Conservation (phyloP, 2,113 vertebrate genomes). For the Solenodon paradoxus region DNA sequence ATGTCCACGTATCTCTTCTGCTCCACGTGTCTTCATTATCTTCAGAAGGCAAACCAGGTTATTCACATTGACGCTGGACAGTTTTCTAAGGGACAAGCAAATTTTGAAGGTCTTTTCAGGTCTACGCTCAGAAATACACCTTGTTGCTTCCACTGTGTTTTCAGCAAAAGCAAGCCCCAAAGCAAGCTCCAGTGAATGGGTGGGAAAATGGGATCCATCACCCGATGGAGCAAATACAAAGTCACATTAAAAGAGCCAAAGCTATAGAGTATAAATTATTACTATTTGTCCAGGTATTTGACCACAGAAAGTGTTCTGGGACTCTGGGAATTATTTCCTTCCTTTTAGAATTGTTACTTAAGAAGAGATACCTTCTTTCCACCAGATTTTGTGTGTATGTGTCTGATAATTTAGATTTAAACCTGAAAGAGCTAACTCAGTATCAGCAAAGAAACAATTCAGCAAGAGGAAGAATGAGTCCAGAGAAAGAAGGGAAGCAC, state of each 20-base stretch:
- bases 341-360: background rate
- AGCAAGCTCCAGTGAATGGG: background rate
- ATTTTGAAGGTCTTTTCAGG: background rate
- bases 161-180: background rate
- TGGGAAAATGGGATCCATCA: background rate
- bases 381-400: background rate
- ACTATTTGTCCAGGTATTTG: background rate
- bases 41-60: background rate
- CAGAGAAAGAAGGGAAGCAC: background rate
- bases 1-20: too few species aligned
- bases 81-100: background rate
- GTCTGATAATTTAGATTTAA: too few species aligned
- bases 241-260: background rate
- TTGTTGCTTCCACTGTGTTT: background rate
- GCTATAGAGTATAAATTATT: background rate
- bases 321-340: background rate
- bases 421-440: background rate
- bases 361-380: background rate
- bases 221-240: background rate
- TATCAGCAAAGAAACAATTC: background rate
- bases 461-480: background rate
- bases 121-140: background rate
- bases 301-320: background rate
- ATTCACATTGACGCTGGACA: background rate
- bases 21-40: background rate